Evolutionary conservation across 2,797 vertebrate species (phyloP), one percentile per base, ranked within the genome.

Genomic region (Takifugu rubripes): DNA sequence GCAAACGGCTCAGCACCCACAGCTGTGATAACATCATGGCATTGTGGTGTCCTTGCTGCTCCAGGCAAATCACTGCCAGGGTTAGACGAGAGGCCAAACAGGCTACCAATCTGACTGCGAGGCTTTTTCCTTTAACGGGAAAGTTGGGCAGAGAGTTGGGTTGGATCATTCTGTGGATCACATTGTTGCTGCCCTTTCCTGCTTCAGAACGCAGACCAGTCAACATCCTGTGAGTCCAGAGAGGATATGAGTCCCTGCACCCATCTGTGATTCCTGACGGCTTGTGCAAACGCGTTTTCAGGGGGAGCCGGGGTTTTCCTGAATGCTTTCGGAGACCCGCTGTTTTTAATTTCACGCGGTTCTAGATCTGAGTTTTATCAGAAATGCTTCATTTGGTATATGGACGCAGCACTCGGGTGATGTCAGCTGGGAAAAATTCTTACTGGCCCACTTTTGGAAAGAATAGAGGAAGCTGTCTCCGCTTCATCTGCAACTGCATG

Each of bases 11-110:
- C 77, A 84, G 71, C 83, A 84, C 70, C 77, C 80, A 82, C 90
- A 91, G 90, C 91, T 92, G 90, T 90, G 85, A 88, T 84, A 90
- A 90, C 84, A 89, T 72, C 82, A 72, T 52, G 17, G 66, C 80
- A 59, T 67, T 67, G 62, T 77, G 66, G 61, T 63, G 63, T 56
- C 67, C 52, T 47, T 25, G 49, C 58, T 42, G 40, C 59, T 61
- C 54, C 51, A 67, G 65, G 56, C 52, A 59, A 67, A 66, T 66
- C 57, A 56, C 27, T 25, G 57, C 16, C 53, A 57, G 64, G 49
- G 21, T 56, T 15, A 12, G 42, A 59, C 27, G 61, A 53, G 64
- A 44, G 50, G 25, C 56, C 57, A 59, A 50, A 31, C 64, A 61
- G 63, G 43, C n/a, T 17, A 44, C 15, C 43, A 8, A 16, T 44